Evolutionary conservation across 2,888 invertebrate genomes (phyloP).

Genomic region (Folsomia manolachei): DNA sequence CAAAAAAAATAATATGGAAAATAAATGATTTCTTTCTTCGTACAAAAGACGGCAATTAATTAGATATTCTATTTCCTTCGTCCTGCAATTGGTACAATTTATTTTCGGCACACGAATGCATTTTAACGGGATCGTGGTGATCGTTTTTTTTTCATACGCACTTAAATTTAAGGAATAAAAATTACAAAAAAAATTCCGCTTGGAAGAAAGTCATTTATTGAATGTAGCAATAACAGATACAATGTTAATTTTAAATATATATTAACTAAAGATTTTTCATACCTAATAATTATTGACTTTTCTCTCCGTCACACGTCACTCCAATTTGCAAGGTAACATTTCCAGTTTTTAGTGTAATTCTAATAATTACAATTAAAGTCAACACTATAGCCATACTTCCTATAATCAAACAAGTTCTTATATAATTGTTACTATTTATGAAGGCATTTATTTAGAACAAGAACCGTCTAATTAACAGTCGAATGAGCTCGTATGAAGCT

Average conservation of each 20-base stretch:
- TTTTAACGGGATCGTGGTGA: no score
- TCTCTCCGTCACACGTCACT: neutral
- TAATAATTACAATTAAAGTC: neutral
- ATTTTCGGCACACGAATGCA: no score
- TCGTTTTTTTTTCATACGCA: no score
- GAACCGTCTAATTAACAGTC: neutral
- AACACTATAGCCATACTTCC: neutral
- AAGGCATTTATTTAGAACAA: neutral
- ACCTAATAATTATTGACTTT: neutral
- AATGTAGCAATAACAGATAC: neutral
- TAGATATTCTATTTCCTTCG: no score
- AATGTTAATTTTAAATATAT: neutral
- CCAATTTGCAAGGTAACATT: neutral
- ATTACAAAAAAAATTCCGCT: no score
- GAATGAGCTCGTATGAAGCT: neutral
- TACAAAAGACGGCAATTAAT: no score
- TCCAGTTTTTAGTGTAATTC: neutral
- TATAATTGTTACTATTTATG: neutral
- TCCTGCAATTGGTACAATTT: no score
- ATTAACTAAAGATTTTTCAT: neutral
- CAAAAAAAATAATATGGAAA: neutral
- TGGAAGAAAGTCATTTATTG: neutral
- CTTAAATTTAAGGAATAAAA: no score
- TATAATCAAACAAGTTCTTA: neutral
- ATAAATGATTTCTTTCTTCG: neutral